phyloP scores from a whole-genome alignment of 2,888 invertebrate genomes.

The Linnaemya vulpina region DNA sequence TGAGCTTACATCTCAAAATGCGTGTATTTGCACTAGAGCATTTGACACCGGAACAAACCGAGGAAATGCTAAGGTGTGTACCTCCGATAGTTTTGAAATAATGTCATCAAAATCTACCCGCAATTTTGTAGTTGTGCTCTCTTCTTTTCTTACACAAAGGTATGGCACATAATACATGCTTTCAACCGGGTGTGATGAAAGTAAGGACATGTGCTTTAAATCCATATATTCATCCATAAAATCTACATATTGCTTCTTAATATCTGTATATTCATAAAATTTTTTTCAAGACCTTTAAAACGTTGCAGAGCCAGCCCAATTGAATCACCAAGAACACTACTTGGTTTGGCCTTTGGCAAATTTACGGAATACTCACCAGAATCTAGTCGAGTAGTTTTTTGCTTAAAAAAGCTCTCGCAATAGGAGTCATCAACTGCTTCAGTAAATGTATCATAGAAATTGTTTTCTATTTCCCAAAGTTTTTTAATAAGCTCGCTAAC shows the following conservation, averaged over 20 bases:
- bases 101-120: conserved; percentile 46
- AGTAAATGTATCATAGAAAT: neutral
- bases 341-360: neutral
- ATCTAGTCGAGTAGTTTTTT: neutral
- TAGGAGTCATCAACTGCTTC: neutral
- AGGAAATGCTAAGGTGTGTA: neutral
- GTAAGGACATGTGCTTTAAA: conserved; percentile 45
- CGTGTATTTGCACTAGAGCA: neutral
- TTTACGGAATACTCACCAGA: neutral
- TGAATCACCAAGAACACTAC: conserved; percentile 37
- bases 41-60: too few relatives aligned
- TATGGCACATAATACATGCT: conserved; percentile 48
- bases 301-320: neutral
- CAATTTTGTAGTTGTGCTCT: conserved; percentile 48
- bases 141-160: conserved; percentile 36
- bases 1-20: neutral
- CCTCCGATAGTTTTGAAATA: neutral
- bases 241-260: conserved; percentile 41
- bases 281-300: conserved; percentile 57
- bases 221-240: conserved; percentile 44
- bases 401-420: conserved; percentile 9
- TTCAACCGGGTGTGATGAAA: neutral
- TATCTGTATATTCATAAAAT: conserved; percentile 25
- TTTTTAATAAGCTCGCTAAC: neutral
- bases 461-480: conserved; percentile 21